These are phyloP conservation scores for Biston stratarius DNA, from an alignment of 2,888 invertebrate genomes.

Conservation along the genomic window DNA sequence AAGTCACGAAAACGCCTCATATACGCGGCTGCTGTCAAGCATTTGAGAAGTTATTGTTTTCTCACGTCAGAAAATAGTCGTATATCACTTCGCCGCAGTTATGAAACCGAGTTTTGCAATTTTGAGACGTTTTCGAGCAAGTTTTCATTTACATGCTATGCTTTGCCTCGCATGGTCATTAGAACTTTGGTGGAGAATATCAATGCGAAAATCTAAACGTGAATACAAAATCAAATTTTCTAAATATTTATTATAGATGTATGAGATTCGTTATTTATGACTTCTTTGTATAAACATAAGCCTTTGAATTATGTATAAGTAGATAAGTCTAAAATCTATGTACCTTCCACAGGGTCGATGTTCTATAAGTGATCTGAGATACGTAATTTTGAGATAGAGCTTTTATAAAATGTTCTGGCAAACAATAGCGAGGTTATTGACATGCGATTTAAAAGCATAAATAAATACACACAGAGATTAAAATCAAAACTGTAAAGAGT, in stretches of 20 bases:
- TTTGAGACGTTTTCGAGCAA: constrained; percentile 22
- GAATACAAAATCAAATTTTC: constrained; percentile 51
- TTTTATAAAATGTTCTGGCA: constrained; percentile 1
- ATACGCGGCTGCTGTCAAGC: constrained; percentile 37
- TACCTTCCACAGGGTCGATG: constrained; percentile 11
- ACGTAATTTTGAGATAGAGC: constrained; percentile 13
- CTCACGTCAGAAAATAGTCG: constrained; percentile 64
- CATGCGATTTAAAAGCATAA: constrained; percentile 6
- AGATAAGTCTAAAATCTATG: constrained; percentile 8
- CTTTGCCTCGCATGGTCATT: constrained; percentile 32
- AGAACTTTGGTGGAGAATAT: constrained; percentile 47
- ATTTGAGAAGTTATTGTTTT: constrained; percentile 74
- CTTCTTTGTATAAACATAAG: constrained; percentile 11
- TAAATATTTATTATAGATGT: constrained; percentile 50
- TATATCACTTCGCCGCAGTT: constrained; percentile 66
- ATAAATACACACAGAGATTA: too few species aligned
- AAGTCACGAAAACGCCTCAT: not conserved
- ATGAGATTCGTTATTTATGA: constrained; percentile 24
- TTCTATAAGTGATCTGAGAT: constrained; percentile 23
- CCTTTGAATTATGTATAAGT: constrained; percentile 23
- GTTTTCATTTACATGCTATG: constrained; percentile 54
- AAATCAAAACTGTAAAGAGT: too few species aligned
- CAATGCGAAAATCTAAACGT: constrained; percentile 56
- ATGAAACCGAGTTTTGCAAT: constrained; percentile 52
- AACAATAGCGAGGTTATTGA: constrained; percentile 20